A percentile compares a stretch with the other conserved stretches of the same genome.
Conservation (phyloP, 2,113 vertebrate species). For the Muntiacus reevesi region DNA sequence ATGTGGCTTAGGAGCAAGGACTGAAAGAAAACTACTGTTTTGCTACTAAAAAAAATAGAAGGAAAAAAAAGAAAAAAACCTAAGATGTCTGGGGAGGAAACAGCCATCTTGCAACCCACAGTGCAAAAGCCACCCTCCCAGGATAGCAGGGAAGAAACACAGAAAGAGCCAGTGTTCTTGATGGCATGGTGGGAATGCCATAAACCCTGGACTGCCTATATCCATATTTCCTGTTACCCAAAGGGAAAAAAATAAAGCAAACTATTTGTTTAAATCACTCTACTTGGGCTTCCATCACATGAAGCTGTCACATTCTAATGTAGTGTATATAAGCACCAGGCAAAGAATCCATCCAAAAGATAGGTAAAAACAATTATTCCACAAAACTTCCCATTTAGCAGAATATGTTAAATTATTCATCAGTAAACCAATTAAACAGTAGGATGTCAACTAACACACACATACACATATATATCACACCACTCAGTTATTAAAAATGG, state of each 20-base stretch:
- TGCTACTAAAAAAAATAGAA: not conserved
- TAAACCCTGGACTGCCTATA: not conserved
- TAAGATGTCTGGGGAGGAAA: not conserved
- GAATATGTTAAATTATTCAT: constrained; percentile 34
- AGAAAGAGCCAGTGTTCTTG: not conserved
- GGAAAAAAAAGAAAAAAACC: not conserved
- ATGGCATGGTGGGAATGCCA: not conserved
- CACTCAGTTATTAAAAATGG: not conserved
- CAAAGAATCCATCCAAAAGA: constrained; percentile 32
- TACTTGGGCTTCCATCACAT: constrained; percentile 1
- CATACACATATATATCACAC: not conserved
- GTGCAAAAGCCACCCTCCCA: not conserved
- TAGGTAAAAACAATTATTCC: constrained; percentile 25
- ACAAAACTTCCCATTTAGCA: constrained; percentile 38
- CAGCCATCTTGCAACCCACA: not conserved
- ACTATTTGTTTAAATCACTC: not conserved
- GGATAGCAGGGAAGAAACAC: not conserved
- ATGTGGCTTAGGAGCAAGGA: not conserved
- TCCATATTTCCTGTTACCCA: not conserved
- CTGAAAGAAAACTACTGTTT: constrained; percentile 1
- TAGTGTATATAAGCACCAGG: not conserved
- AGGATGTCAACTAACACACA: not conserved
- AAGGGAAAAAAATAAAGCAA: not conserved
- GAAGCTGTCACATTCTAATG: constrained; percentile 2
- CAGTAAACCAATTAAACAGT: constrained; percentile 2